Base-by-base conservation (phyloP, 2,888 invertebrate species). In the Drosophila lacicola region DNA sequence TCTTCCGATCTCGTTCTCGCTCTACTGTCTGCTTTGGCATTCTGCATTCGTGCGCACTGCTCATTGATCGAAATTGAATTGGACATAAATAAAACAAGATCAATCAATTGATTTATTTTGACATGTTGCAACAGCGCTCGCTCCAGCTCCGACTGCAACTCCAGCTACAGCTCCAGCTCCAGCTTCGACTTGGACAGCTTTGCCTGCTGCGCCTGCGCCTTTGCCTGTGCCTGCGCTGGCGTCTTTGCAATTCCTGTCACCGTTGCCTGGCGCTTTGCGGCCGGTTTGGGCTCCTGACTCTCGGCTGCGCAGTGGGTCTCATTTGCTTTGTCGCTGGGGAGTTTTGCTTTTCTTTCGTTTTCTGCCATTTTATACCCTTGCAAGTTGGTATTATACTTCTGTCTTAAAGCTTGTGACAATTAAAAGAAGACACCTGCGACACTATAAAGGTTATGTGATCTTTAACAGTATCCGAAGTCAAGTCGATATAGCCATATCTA, bases 61-160 rank as follows among this genome's bases (percentile, higher is more conserved):
- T 90, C 89, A 89, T 90, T 91, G 91, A 91, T 91, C 89, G 91
- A 90, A 91, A 91, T 91, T 90, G 91, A 91, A 92, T 91, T 91
- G 92, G 92, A 92, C 92, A 91, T 92, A 92, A 92, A 92, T 92
- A 92, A 92, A 92, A 92, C 91, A 90, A 92, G 91, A 92, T 91
- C 92, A 92, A 92, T 92, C 92, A 92, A 91, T 91, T 92, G 92
- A 92, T 92, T 92, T 91, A 91, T 92, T 92, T 92, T 92, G 92
- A 91, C 91, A 90, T 87, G 85, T 84, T 87, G 91, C 88, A 87
- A 88, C 86, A 85, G 81, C 73, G 88, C 51, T 57, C 47, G 70
- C 61, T 54, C 17, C 54, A 51, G 60, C 67, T 64, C 8, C 56
- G 45, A 37, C 58, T 53, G n/a, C 65, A 44, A 46, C 64, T 53